Conservation (phyloP, 1,140 invertebrate species). For the Euwallacea similis region DNA sequence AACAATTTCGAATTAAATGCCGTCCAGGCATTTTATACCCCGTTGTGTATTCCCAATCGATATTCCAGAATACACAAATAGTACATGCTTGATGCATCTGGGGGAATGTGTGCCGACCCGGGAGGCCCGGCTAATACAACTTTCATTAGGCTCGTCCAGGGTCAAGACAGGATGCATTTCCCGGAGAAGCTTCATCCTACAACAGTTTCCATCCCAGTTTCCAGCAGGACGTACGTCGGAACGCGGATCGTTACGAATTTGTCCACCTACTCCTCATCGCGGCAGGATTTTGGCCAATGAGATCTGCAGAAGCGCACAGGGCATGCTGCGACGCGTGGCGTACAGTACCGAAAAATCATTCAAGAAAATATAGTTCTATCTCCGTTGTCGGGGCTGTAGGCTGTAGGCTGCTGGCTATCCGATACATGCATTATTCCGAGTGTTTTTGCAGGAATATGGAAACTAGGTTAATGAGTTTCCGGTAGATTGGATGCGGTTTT, state of each 20-base stretch:
- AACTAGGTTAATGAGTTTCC: too few relatives aligned
- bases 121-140: neutral
- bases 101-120: neutral
- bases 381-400: neutral
- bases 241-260: conserved; percentile 5
- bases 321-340: conserved; percentile 9
- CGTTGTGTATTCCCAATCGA: too few relatives aligned
- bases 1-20: too few relatives aligned
- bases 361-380: neutral
- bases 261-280: conserved; percentile 12
- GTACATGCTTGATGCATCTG: neutral
- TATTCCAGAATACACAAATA: neutral
- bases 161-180: conserved; percentile 9
- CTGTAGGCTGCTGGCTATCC: neutral
- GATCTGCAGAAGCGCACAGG: conserved; percentile 12
- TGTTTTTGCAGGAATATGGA: conserved; percentile 2
- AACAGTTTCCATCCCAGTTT: neutral
- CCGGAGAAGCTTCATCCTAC: neutral
- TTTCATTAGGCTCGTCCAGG: conserved; percentile 13
- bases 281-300: conserved; percentile 15
- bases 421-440: neutral
- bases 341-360: conserved; percentile 12
- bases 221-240: conserved; percentile 11
- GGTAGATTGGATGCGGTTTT: too few relatives aligned
- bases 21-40: too few relatives aligned